Conservation (phyloP, 2,113 vertebrate genomes). For the Leptosomus discolor region DNA sequence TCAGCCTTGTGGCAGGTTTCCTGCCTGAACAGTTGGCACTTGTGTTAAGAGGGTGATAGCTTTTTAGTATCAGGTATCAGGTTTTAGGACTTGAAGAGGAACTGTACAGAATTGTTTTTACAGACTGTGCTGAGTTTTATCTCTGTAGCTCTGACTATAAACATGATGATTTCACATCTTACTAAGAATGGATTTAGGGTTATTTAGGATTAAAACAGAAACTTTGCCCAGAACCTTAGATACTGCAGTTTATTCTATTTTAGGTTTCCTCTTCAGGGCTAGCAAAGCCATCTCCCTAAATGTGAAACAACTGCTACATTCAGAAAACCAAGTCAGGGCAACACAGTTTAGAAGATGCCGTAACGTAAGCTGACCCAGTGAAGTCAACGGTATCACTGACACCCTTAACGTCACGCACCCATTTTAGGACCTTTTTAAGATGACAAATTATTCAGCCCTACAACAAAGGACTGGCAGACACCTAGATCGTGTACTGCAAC, state of each 20-base stretch:
- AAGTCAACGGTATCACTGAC: neutral
- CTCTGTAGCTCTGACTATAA: conserved; percentile 29
- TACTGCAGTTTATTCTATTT: neutral
- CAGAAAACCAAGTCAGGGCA: neutral
- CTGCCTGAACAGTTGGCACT: neutral
- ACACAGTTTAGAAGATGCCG: neutral
- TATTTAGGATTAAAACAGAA: conserved; percentile 29
- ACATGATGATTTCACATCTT: conserved; percentile 33
- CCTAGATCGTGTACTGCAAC: neutral
- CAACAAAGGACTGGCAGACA: neutral
- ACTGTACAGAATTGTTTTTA: conserved; percentile 15
- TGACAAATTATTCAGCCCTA: neutral
- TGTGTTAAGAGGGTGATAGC: neutral
- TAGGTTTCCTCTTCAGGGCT: neutral
- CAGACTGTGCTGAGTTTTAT: conserved; percentile 2
- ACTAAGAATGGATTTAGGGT: neutral
- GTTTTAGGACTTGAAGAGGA: conserved; percentile 22
- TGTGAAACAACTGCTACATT: neutral
- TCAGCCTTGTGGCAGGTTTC: neutral
- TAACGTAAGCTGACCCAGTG: rapidly evolving
- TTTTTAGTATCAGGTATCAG: neutral
- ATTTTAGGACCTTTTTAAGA: neutral
- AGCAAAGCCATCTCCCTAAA: neutral
- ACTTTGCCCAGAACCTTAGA: conserved; percentile 21
- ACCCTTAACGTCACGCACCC: neutral